A percentile compares a stretch with the other conserved stretches of the same genome.
Conservation (phyloP, 2,888 invertebrate species). For the Drosophila histrio region DNA sequence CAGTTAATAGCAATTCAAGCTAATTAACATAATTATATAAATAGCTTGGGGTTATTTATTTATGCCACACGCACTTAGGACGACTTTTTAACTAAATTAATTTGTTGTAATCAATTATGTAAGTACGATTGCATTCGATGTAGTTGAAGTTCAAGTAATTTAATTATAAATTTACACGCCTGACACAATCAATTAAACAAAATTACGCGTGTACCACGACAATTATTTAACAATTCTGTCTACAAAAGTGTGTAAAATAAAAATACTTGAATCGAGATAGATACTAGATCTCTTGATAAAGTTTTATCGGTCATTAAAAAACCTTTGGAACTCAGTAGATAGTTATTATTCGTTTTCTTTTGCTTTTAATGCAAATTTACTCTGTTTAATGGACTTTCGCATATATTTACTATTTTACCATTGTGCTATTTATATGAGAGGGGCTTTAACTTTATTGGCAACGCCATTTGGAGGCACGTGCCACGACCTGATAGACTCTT, state of each 20-base stretch:
- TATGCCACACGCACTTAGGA: conserved; percentile 45
- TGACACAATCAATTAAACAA: conserved; percentile 64
- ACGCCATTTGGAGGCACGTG: conserved; percentile 64
- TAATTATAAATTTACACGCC: conserved; percentile 66
- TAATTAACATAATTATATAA: conserved; percentile 53
- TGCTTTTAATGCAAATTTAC: conserved; percentile 49
- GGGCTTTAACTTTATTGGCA: conserved; percentile 58
- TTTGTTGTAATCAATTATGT: conserved; percentile 55
- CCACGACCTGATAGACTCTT: conserved; percentile 47
- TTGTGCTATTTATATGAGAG: conserved; percentile 21
- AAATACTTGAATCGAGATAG: no score
- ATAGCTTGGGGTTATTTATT: conserved; percentile 48
- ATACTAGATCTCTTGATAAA: not conserved
- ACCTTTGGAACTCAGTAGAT: not conserved
- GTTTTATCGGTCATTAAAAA: not conserved
- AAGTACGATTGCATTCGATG: conserved; percentile 36
- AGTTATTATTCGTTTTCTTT: not conserved
- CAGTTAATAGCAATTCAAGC: conserved; percentile 44
- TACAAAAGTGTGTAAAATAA: not conserved
- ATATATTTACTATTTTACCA: conserved; percentile 29
- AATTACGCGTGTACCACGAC: conserved; percentile 23
- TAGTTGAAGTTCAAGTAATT: conserved; percentile 61
- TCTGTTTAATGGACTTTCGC: conserved; percentile 53
- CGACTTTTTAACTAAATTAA: conserved; percentile 44
- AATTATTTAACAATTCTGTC: conserved; percentile 19